Conservation (phyloP, 2,888 invertebrate genomes). For the Pharmacophagus antenor region DNA sequence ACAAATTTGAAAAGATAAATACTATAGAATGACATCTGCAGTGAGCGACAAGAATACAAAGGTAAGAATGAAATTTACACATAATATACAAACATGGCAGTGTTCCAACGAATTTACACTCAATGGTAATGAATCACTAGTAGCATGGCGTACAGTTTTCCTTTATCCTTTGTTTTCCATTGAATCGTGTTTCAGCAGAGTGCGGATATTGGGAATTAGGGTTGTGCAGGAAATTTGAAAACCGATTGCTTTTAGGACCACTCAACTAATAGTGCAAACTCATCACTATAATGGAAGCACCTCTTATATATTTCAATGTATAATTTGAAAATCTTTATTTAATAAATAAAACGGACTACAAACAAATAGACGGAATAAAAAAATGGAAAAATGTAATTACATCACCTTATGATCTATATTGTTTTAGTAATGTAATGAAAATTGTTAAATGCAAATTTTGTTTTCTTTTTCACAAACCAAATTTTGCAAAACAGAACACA, state of each 20-base stretch:
- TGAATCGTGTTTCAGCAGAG: slow-evolving; percentile 44
- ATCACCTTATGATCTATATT: too few species aligned
- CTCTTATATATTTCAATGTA: background rate
- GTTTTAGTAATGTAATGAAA: too few species aligned
- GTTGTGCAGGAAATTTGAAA: slow-evolving; percentile 68
- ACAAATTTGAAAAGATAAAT: slow-evolving; percentile 12
- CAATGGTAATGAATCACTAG: slow-evolving; percentile 29
- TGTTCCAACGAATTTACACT: slow-evolving; percentile 28
- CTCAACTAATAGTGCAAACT: slow-evolving; percentile 64
- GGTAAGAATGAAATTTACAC: slow-evolving; percentile 24
- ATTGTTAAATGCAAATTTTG: too few species aligned
- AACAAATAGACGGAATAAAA: too few species aligned
- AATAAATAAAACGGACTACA: too few species aligned
- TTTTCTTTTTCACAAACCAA: too few species aligned
- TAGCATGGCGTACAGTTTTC: slow-evolving; percentile 23
- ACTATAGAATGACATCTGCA: slow-evolving; percentile 21
- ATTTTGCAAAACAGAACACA: too few species aligned
- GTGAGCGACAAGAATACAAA: slow-evolving; percentile 22
- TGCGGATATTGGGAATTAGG: slow-evolving; percentile 78
- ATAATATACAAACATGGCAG: slow-evolving; percentile 29
- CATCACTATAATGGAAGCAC: slow-evolving; percentile 38
- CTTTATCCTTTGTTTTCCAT: slow-evolving; percentile 30
- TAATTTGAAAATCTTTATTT: background rate
- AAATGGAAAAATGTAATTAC: too few species aligned
- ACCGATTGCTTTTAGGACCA: slow-evolving; percentile 58